Evolutionary conservation across 2,888 invertebrate species (phyloP).

Genomic region (Platycnemis pennipes): DNA sequence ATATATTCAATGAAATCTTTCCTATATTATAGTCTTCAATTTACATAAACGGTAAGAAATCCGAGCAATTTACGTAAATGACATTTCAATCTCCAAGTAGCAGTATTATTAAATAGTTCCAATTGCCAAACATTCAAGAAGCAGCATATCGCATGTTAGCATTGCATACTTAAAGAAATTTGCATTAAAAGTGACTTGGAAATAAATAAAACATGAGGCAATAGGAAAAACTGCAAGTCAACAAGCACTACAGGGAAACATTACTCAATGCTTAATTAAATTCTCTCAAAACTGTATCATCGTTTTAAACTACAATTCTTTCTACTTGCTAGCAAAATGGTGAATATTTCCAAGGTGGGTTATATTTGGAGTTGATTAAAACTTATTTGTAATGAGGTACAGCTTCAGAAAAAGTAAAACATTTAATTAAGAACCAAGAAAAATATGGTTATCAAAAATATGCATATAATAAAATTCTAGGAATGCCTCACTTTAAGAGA

Average conservation of each 20-base stretch:
- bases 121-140: constrained; percentile 47
- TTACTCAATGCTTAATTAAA: constrained; percentile 46
- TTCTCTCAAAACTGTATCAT: constrained; percentile 41
- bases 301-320: constrained; percentile 27
- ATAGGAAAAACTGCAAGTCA: constrained; percentile 44
- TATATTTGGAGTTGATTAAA: neutral
- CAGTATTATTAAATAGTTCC: constrained; percentile 20
- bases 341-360: neutral
- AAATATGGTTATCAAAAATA: neutral
- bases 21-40: neutral
- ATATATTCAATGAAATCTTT: neutral
- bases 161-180: constrained; percentile 51
- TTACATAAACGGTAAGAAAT: neutral
- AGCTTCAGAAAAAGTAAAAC: neutral
- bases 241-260: constrained; percentile 56
- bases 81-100: neutral
- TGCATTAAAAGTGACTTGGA: constrained; percentile 11
- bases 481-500: constrained; percentile 17
- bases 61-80: neutral
- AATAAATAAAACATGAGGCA: constrained; percentile 55
- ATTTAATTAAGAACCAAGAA: neutral
- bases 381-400: constrained; percentile 19
- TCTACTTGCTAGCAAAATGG: constrained; percentile 26
- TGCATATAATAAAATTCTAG: constrained; percentile 42
- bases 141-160: constrained; percentile 60